Conservation (phyloP, 2,113 vertebrate species). For the Pogonocichla stellata region DNA sequence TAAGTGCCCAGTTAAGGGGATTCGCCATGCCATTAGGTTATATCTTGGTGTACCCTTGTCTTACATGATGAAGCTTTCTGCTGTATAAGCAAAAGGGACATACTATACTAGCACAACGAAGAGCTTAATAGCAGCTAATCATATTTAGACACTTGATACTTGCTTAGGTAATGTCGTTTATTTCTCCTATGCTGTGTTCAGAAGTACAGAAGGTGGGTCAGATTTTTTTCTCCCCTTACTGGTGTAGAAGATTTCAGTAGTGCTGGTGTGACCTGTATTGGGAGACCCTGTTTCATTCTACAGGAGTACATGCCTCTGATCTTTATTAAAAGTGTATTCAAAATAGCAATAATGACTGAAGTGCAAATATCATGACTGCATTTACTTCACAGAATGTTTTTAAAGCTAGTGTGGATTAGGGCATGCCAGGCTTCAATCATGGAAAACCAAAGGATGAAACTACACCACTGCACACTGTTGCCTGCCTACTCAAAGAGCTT, state of each 20-base stretch:
- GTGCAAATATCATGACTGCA: not conserved
- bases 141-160: not conserved
- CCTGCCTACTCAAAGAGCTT: not conserved
- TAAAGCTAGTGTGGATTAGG: not conserved
- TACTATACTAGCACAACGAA: not conserved
- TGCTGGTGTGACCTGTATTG: fast-evolving
- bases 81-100: not conserved
- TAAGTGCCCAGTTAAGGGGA: not conserved
- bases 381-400: not conserved
- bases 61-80: not conserved
- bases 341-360: not conserved
- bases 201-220: not conserved
- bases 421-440: not conserved
- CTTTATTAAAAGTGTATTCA: not conserved
- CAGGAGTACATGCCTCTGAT: not conserved
- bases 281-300: not conserved
- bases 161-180: not conserved
- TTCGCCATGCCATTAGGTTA: not conserved
- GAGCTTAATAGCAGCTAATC: not conserved
- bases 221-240: fast-evolving
- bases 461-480: fast-evolving
- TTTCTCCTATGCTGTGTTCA: not conserved
- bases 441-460: not conserved
- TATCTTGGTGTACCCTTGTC: fast-evolving
- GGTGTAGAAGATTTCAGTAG: not conserved